These are phyloP conservation scores for Chaenocephalus aceratus DNA, from an alignment of 2,113 vertebrate species.

Conservation along the genomic window DNA sequence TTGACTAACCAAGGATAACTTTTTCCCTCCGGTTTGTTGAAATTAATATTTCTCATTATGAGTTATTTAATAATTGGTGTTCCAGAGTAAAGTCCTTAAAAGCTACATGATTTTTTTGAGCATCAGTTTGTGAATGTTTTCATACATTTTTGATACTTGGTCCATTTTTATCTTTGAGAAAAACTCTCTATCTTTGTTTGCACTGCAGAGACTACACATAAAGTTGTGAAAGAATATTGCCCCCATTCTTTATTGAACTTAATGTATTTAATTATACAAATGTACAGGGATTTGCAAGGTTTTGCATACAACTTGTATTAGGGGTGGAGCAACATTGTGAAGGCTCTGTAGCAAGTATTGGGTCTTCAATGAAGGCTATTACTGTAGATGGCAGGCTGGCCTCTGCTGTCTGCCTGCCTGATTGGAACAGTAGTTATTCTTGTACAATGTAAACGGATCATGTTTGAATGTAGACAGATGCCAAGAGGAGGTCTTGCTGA, in stretches of 20 bases:
- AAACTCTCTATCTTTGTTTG: neutral
- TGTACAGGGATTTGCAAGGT: neutral
- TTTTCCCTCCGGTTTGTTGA: slow-evolving; percentile 65
- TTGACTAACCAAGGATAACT: slow-evolving; percentile 70
- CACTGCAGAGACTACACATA: neutral
- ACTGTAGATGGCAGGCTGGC: slow-evolving; percentile 59
- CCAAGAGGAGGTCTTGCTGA: slow-evolving; percentile 19
- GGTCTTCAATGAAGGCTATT: slow-evolving; percentile 11
- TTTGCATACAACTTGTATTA: neutral
- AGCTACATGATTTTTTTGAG: slow-evolving; percentile 29
- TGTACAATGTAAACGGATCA: slow-evolving; percentile 15
- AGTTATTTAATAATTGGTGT: slow-evolving; percentile 76
- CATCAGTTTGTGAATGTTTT: slow-evolving; percentile 26
- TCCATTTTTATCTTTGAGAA: slow-evolving; percentile 24
- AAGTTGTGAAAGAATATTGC: neutral
- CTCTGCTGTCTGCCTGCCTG: slow-evolving; percentile 23
- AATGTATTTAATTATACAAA: neutral
- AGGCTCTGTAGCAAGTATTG: neutral
- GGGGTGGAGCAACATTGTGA: slow-evolving; percentile 12
- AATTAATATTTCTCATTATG: slow-evolving; percentile 80
- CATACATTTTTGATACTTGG: neutral
- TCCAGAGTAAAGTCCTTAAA: slow-evolving; percentile 69
- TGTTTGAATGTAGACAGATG: slow-evolving; percentile 26
- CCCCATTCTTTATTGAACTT: neutral
- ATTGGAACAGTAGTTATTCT: slow-evolving; percentile 28